Base-by-base conservation (phyloP, 1,140 invertebrate genomes). In the Spodoptera frugiperda region DNA sequence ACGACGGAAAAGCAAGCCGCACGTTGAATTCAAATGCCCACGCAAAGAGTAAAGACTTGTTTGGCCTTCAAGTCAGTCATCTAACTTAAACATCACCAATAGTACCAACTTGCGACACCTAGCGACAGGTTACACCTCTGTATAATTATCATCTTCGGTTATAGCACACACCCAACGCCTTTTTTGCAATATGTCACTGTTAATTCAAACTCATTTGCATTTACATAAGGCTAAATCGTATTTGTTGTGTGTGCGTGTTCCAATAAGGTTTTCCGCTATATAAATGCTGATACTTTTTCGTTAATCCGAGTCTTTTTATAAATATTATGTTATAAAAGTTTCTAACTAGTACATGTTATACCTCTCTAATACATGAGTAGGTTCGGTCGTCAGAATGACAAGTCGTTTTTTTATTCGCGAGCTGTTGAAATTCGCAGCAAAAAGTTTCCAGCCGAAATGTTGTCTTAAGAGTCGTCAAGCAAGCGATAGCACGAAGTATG, bases 61-160 rank as follows among this genome's bases (percentile, higher is more conserved):
- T 61, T 49, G 71, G 55, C 71, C 71, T 61, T 73, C 71, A 48
- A 73, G 25, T 73, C 55, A 61, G 21, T 73, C 55, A 51, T 59
- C 33, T 25, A 61, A 73, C 68, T 72, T 46, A 49, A 57, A 46
- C 54, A 73, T 73, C 55, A 61, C 39, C 54, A 15, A 72, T 30
- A 39, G 33, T 39, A 39, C 33, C 33, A 39, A 39, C 48, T 71
- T 71, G 53, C 68, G 53, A 55, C 68, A 71, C 49, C 68, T 46
- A 55, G 30, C 68, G 30, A 71, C 51, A 71, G 12, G 19, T 53
- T 53, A 59, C 70, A 19, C 70, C 70, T 73, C 54, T 72, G 17
- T 72, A 25, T 68, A 51, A n/a, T 51, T n/a, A 59, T 59, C 48
- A 33, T 48, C 12, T 44, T 33, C 15, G 33, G 55, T 54, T 39